phyloP scores from a whole-genome alignment of 2,113 vertebrate genomes.

The Bubo scandiacus region DNA sequence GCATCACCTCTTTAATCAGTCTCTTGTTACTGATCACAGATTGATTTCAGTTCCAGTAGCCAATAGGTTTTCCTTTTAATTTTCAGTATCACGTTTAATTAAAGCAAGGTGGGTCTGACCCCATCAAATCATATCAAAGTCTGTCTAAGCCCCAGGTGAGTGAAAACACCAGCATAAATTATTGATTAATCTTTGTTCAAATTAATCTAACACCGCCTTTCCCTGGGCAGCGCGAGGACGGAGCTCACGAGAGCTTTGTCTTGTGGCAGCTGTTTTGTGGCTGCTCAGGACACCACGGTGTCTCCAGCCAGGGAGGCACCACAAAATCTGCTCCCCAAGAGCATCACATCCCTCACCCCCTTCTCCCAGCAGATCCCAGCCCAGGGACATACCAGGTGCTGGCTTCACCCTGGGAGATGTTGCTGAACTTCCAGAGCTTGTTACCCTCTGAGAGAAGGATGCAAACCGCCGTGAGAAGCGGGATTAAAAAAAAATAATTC shows the following conservation, averaged over 20 bases:
- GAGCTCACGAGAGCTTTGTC: not conserved
- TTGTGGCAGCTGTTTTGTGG: not conserved
- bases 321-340: not conserved
- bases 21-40: conserved; percentile 38
- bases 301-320: not conserved
- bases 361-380: not conserved
- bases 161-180: conserved; percentile 67
- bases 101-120: conserved; percentile 63
- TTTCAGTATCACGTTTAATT: conserved; percentile 73
- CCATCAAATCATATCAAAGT: conserved; percentile 67
- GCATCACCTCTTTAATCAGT: conserved; percentile 22
- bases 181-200: conserved; percentile 64
- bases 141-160: conserved; percentile 3
- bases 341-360: not conserved
- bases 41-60: conserved; percentile 16
- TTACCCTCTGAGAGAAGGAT: not conserved
- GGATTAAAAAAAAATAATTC: not conserved
- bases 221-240: not conserved
- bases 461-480: not conserved
- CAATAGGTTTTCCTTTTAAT: conserved; percentile 62
- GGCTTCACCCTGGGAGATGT: not conserved
- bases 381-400: not conserved
- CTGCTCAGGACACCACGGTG: not conserved
- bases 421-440: not conserved
- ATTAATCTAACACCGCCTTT: conserved; percentile 69